Conservation (phyloP, 2,113 vertebrate genomes). For the Trachemys scripta region DNA sequence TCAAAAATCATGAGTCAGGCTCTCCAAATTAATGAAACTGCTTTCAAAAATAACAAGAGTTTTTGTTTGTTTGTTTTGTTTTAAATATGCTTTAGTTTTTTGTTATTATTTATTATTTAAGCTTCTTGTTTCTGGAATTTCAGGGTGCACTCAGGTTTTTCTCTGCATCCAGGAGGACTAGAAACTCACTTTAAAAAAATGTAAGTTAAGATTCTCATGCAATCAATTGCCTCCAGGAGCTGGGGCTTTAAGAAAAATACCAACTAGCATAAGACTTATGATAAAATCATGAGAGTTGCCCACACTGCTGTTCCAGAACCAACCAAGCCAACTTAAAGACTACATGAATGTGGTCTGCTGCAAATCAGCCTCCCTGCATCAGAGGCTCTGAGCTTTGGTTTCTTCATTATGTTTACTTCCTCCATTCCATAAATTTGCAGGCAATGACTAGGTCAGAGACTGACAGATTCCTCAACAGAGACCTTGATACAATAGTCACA, state of each 20-base stretch:
- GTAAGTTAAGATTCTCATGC: too few species aligned
- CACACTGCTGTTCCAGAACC: not conserved
- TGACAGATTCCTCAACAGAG: not conserved
- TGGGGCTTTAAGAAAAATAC: too few species aligned
- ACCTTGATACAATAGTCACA: not conserved
- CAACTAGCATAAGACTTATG: not conserved
- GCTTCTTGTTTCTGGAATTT: not conserved
- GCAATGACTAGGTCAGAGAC: not conserved
- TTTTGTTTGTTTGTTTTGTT: too few species aligned
- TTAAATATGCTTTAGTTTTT: not conserved
- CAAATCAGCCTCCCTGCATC: not conserved
- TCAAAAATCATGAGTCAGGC: not conserved
- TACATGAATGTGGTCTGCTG: not conserved
- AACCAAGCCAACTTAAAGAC: not conserved
- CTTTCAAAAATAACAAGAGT: not conserved
- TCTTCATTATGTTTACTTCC: not conserved
- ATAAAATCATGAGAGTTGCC: not conserved
- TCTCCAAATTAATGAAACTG: not conserved
- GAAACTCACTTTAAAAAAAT: not conserved
- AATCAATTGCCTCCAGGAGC: too few species aligned
- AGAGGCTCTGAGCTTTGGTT: not conserved
- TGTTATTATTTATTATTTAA: not conserved
- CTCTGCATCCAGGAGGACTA: not conserved
- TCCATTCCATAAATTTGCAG: too few species aligned
- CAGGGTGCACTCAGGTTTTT: rapidly evolving